phyloP scores from a whole-genome alignment of 2,888 invertebrate species.

The Dorcus hopei region DNA sequence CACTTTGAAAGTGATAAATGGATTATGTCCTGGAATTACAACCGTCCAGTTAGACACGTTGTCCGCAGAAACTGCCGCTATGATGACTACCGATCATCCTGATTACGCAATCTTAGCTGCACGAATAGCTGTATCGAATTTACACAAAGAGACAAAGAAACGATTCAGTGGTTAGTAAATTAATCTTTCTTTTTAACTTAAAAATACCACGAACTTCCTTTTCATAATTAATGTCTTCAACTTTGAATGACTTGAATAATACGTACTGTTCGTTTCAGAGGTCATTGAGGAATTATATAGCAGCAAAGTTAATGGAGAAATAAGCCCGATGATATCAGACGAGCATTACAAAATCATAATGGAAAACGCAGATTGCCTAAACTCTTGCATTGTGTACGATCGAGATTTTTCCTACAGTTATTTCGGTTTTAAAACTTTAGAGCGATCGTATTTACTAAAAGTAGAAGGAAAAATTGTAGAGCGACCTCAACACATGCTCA shows the following conservation, averaged over 20 bases:
- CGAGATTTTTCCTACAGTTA: conserved; percentile 96
- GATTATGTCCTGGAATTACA: conserved; percentile 93
- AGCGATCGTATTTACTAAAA: conserved; percentile 90
- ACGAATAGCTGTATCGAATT: conserved; percentile 92
- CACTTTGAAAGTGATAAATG: conserved; percentile 89
- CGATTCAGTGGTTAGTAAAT: conserved; percentile 72
- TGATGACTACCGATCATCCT: conserved; percentile 95
- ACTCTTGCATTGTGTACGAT: conserved; percentile 95
- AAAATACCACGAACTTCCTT: not conserved
- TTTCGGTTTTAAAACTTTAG: conserved; percentile 99
- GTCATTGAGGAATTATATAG: conserved; percentile 85
- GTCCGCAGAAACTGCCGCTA: conserved; percentile 98
- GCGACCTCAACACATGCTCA: conserved; percentile 97
- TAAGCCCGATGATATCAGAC: conserved; percentile 83
- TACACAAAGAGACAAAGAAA: conserved; percentile 98
- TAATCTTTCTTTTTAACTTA: not conserved
- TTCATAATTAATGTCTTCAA: too few relatives aligned
- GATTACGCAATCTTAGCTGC: conserved; percentile 91
- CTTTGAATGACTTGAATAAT: too few relatives aligned
- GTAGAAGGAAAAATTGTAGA: conserved; percentile 91
- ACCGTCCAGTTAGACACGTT: conserved; percentile 96
- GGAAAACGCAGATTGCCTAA: conserved; percentile 82
- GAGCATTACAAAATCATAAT: conserved; percentile 76
- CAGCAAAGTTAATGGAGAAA: conserved; percentile 63
- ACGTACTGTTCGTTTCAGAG: conserved; percentile 58